Evolutionary conservation across 2,888 invertebrate genomes (phyloP).

Genomic region (Helicoverpa assulta): DNA sequence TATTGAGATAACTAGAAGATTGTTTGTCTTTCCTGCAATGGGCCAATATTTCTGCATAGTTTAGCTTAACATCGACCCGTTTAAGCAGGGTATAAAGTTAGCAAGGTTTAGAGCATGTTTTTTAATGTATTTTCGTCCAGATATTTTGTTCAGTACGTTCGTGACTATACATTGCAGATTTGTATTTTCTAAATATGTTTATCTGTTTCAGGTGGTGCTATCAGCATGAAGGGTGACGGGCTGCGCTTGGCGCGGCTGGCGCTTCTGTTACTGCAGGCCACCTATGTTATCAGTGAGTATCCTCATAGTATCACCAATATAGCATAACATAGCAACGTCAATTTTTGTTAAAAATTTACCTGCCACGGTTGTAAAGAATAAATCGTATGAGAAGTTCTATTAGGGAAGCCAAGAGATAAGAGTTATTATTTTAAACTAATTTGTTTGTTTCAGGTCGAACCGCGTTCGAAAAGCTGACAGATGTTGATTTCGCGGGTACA

Average conservation of each 20-base stretch:
- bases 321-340: neutral
- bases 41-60: too few species aligned
- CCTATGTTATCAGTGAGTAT: conserved; percentile 82
- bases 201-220: conserved; percentile 72
- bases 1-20: too few species aligned
- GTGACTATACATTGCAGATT: neutral
- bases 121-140: neutral
- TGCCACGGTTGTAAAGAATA: neutral
- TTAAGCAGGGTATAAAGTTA: too few species aligned
- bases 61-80: too few species aligned
- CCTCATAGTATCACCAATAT: neutral
- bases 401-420: too few species aligned
- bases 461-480: conserved; percentile 98
- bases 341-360: neutral
- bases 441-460: conserved; percentile 92
- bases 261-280: conserved; percentile 82
- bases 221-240: conserved; percentile 83
- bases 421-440: conserved; percentile 5
- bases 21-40: too few species aligned
- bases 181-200: conserved; percentile 2
- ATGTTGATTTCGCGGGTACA: conserved; percentile 96
- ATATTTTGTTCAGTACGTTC: neutral
- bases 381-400: neutral
- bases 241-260: conserved; percentile 85
- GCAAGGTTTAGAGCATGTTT: too few species aligned